Conservation (phyloP, 2,888 invertebrate genomes). For the Cosmia pyralina region DNA sequence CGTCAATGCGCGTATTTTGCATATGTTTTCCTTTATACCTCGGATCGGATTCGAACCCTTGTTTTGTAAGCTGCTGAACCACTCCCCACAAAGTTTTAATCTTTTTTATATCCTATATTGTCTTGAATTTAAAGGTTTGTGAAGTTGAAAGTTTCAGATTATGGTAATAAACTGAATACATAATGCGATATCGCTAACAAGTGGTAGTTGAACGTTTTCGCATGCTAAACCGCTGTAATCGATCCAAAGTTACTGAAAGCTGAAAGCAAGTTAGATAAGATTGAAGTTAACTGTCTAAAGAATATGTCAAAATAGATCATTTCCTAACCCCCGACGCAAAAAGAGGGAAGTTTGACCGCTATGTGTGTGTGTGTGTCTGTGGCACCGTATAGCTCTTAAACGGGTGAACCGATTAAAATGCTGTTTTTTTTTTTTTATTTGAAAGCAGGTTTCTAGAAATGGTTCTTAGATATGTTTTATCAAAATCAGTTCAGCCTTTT, state of each 20-base stretch:
- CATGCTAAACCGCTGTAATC: background rate
- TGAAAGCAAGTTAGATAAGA: background rate
- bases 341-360: too few relatives aligned
- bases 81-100: background rate
- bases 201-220: conserved; percentile 12
- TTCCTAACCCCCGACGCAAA: too few relatives aligned
- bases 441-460: too few relatives aligned
- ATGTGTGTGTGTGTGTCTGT: too few relatives aligned
- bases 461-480: too few relatives aligned
- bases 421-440: too few relatives aligned
- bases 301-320: background rate
- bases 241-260: background rate
- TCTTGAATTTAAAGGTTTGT: background rate
- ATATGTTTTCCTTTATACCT: too few relatives aligned
- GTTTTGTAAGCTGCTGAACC: background rate
- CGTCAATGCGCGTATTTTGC: too few relatives aligned
- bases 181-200: conserved; percentile 26
- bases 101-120: background rate
- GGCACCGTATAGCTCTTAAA: too few relatives aligned
- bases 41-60: background rate
- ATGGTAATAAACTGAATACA: conserved; percentile 26
- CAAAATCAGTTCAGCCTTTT: too few relatives aligned
- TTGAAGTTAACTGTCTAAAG: background rate
- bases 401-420: too few relatives aligned
- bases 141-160: background rate